phyloP scores from a whole-genome alignment of 2,888 invertebrate genomes.

The Platycheirus rosarum region DNA sequence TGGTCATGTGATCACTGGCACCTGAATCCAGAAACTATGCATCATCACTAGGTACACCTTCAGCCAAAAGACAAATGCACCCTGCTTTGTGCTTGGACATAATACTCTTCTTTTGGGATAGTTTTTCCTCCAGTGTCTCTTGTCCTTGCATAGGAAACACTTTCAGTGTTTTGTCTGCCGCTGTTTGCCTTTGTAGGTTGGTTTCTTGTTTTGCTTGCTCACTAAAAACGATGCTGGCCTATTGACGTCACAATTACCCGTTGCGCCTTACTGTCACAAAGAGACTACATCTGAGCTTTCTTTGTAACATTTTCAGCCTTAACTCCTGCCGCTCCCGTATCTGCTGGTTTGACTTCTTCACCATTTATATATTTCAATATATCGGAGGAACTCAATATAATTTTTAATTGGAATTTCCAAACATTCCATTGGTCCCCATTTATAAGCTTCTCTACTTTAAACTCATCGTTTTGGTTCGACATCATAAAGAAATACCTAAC shows the following conservation, averaged over 20 bases:
- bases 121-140: neutral
- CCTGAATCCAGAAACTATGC: too few relatives aligned
- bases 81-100: neutral
- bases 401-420: conserved; percentile 8
- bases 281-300: neutral
- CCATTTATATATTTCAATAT: conserved; percentile 1
- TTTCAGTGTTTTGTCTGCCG: neutral
- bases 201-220: neutral
- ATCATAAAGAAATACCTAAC: too few relatives aligned
- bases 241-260: conserved; percentile 9
- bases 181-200: neutral
- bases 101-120: neutral
- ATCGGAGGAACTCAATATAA: neutral
- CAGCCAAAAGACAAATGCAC: too few relatives aligned
- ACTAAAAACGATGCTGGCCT: conserved; percentile 9
- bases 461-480: too few relatives aligned
- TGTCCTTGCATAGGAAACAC: conserved; percentile 3
- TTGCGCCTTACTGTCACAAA: conserved; percentile 11
- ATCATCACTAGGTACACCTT: too few relatives aligned
- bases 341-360: neutral
- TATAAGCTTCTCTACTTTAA: conserved; percentile 1
- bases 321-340: too few relatives aligned
- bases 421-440: conserved; percentile 9
- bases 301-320: too few relatives aligned
- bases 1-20: conserved; percentile 45